Evolutionary conservation across 2,113 vertebrate genomes (phyloP).

Genomic region (Saccopteryx leptura): DNA sequence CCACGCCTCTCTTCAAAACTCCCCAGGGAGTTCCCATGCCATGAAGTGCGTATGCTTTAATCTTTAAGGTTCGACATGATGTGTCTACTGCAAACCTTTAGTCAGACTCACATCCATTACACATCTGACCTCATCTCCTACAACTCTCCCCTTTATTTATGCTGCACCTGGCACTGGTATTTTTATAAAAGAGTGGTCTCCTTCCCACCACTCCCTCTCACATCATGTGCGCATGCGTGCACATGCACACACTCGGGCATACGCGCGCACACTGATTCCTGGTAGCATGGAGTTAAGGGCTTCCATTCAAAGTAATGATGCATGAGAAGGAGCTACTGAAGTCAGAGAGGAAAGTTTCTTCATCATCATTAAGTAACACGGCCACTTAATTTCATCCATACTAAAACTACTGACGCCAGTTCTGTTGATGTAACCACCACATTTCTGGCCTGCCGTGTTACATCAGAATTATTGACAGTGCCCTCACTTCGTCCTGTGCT

Average conservation of each 20-base stretch:
- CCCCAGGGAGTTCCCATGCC: not conserved
- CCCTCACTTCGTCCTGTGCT: not conserved
- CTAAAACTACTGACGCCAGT: not conserved
- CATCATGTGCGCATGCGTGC: not conserved
- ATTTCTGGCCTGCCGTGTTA: accelerated
- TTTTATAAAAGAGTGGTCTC: not conserved
- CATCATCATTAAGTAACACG: not conserved
- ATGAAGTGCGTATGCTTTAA: not conserved
- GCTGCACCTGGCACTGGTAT: accelerated
- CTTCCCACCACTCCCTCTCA: not conserved
- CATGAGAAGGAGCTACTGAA: not conserved
- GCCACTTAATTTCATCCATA: not conserved
- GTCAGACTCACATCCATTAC: not conserved
- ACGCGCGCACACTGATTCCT: not conserved
- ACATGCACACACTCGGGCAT: not conserved
- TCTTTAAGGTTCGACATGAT: not conserved
- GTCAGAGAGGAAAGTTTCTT: not conserved
- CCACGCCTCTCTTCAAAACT: not conserved
- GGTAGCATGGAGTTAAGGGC: not conserved
- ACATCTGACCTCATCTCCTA: not conserved
- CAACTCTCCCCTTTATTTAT: not conserved
- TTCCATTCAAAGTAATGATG: not conserved
- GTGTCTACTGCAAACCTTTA: no score
- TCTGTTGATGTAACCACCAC: no score
- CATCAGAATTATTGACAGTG: not conserved